Percentiles rank a stretch among this genome's conserved stretches.
These are phyloP conservation scores for Trididemnum clinides DNA, from an alignment of 23 tunicate species.

Conservation along the genomic window DNA sequence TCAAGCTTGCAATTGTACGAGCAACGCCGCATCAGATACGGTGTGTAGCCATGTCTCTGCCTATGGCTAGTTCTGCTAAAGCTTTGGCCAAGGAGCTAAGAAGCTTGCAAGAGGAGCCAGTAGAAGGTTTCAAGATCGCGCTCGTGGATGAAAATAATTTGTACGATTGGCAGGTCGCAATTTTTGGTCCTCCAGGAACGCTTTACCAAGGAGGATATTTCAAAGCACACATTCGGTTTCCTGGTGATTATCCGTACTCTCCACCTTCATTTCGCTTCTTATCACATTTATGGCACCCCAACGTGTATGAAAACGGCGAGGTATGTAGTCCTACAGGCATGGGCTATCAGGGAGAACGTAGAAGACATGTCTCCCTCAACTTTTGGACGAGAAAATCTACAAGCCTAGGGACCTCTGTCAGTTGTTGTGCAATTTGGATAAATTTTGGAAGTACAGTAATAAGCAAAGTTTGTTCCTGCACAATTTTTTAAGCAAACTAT, in stretches of 20 bases:
- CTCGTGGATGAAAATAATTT: constrained; percentile 95
- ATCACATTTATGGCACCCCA: constrained; percentile 96
- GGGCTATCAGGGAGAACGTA: no score
- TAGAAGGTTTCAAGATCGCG: constrained; percentile 90
- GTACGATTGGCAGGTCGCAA: constrained; percentile 98
- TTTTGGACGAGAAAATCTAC: no score
- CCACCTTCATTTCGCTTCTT: constrained; percentile 95
- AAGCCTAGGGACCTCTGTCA: no score
- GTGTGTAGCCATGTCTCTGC: constrained; percentile 72
- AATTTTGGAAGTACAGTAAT: no score
- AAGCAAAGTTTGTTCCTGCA: no score
- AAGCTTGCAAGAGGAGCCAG: constrained; percentile 88
- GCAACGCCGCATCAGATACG: neutral
- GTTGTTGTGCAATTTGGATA: no score
- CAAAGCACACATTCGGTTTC: constrained; percentile 96
- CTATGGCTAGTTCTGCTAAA: constrained; percentile 97
- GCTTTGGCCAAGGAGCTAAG: constrained; percentile 84
- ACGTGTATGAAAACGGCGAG: constrained; percentile 97
- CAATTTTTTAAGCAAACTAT: no score
- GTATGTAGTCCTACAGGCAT: no score
- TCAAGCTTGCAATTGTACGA: neutral
- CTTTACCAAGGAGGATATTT: constrained; percentile 97
- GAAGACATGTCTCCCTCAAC: no score
- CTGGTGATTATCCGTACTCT: constrained; percentile 97
- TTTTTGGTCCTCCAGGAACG: constrained; percentile 99